Evolutionary conservation across 2,888 invertebrate species (phyloP).

Genomic region (Eupithecia pulchellata): DNA sequence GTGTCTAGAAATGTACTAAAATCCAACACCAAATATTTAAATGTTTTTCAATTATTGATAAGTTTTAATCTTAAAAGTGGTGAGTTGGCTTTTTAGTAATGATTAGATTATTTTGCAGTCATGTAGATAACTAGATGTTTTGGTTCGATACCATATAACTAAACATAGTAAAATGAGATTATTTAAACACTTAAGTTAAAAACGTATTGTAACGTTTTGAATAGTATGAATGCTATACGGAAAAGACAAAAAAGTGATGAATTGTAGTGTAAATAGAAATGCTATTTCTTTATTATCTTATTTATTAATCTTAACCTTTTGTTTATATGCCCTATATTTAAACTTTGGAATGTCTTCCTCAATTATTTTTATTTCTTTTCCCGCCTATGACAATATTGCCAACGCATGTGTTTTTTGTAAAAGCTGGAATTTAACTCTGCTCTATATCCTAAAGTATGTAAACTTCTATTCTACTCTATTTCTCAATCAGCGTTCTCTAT

Average conservation of each 20-base stretch:
- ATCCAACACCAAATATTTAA: constrained; percentile 15
- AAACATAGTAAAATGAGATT: not conserved
- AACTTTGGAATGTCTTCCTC: not conserved
- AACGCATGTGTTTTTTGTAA: not conserved
- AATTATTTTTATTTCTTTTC: not conserved
- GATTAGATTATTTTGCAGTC: not conserved
- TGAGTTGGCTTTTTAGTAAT: not conserved
- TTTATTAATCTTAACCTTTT: constrained; percentile 3
- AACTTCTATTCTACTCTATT: not conserved
- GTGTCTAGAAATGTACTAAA: constrained; percentile 13
- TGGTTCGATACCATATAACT: not conserved
- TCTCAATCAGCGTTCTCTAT: not conserved
- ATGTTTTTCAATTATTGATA: not conserved
- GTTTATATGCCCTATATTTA: not conserved
- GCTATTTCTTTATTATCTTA: constrained; percentile 8
- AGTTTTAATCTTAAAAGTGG: not conserved
- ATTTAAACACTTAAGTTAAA: not conserved
- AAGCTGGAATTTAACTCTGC: not conserved
- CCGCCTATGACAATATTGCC: not conserved
- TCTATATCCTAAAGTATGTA: not conserved
- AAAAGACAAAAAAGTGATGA: constrained; percentile 46
- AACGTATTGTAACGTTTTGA: not conserved
- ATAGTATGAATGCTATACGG: constrained; percentile 6
- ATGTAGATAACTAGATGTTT: not conserved
- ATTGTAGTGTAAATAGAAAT: constrained; percentile 35